These are phyloP conservation scores for Phaethornis superciliosus DNA, from an alignment of 2,113 vertebrate species.

Conservation along the genomic window DNA sequence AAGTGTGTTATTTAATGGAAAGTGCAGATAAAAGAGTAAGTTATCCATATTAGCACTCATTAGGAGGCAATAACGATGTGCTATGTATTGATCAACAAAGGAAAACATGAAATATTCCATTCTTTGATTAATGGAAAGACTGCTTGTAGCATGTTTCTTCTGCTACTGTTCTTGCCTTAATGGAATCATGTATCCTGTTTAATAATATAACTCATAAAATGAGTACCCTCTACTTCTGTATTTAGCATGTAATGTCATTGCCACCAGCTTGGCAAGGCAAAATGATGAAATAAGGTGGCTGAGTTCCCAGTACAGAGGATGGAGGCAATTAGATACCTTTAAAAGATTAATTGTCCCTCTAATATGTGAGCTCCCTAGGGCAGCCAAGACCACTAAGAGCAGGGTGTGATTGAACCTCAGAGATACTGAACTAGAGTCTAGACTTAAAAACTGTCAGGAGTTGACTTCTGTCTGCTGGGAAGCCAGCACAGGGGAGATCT, in stretches of 20 bases:
- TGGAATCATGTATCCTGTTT: neutral
- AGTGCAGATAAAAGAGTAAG: conserved; percentile 45
- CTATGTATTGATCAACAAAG: neutral
- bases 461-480: neutral
- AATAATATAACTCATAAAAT: conserved; percentile 15
- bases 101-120: neutral
- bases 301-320: neutral
- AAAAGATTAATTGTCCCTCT: neutral
- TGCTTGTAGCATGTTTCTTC: neutral
- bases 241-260: neutral
- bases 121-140: neutral
- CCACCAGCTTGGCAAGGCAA: neutral
- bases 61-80: conserved; percentile 7
- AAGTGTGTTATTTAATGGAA: conserved; percentile 4
- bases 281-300: neutral
- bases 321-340: neutral
- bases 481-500: neutral
- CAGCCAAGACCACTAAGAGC: neutral
- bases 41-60: neutral
- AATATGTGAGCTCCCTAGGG: neutral
- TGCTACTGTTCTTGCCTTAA: neutral
- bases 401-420: neutral
- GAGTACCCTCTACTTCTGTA: neutral
- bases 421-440: neutral
- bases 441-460: neutral